Base-by-base conservation (phyloP, 2,888 invertebrate genomes). In the Colletes collaris region DNA sequence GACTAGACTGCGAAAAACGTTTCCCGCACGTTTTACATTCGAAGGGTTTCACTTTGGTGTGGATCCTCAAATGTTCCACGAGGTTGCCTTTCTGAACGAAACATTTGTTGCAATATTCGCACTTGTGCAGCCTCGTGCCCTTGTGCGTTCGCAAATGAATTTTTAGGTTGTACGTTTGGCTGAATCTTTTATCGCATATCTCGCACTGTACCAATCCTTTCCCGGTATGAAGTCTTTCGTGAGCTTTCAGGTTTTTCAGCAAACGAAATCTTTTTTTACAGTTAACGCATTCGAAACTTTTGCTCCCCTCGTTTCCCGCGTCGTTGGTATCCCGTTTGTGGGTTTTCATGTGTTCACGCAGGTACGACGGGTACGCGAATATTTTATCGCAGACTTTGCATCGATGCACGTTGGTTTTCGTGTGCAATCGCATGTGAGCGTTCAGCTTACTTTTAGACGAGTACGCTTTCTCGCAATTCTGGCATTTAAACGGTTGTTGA, bases 171-270 rank as follows among this genome's bases (percentile, higher is more conserved):
- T 93, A 93, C 49, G 89, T 90, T 16, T 91, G 90, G 16, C 89
- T 89, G 66, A 93, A 93, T n/a, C 90, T 86, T 76, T 93, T 93
- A 74, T 93, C 91, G 82, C 93, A 93, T 76, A 91, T 89, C 60
- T 91, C 91, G 74, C 93, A 93, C 19, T 88, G 88, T n/a, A 91
- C 69, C 35, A 92, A 77, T 19, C 87, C 90, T 60, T 90, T 90
- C 0, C 91, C 92, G 0, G 88, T 91, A 67, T 92, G 93, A 37
- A 92, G 77, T 68, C 86, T 89, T 58, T 91, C 81, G 80, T 93
- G 93, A 3, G 87, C 81, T 19, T 85, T 91, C 4, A 92, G 81
- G 78, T 91, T 91, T 72, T 92, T 92, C 37, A 87, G 75, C n/a
- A 91, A 75, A 3, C 88, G 82, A 81, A 92, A 93, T 60, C 80